phyloP scores from a whole-genome alignment of 2,888 invertebrate genomes.

The Sepiola atlantica region DNA sequence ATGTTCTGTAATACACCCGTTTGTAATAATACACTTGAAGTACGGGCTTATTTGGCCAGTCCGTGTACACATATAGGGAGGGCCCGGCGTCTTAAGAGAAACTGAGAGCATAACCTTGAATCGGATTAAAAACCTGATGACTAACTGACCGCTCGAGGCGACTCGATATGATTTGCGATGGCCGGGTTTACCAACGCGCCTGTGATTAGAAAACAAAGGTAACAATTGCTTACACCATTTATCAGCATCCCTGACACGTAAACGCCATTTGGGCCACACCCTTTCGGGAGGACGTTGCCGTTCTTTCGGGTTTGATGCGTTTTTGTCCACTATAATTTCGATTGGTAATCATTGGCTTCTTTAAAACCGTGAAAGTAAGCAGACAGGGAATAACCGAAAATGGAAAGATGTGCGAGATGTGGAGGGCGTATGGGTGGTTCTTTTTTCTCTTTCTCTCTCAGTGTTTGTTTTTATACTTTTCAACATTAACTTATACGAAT shows the following conservation, averaged over 20 bases:
- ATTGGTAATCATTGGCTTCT: not conserved
- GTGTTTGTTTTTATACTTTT: not conserved
- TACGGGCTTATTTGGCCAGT: not conserved
- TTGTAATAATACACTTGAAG: not conserved
- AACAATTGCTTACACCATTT: not conserved
- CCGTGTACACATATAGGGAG: not conserved
- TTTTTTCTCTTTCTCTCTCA: not conserved
- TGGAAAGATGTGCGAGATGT: not conserved
- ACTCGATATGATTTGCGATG: not conserved
- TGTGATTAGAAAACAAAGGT: not conserved
- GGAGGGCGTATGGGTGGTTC: not conserved
- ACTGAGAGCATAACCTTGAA: not conserved
- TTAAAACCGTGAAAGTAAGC: not conserved
- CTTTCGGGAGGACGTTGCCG: not conserved
- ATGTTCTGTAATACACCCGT: not conserved
- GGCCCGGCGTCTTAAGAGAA: not conserved
- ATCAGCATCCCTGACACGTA: not conserved
- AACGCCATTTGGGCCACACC: too few relatives aligned
- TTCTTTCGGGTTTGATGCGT: conserved; percentile 21
- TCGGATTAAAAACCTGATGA: conserved; percentile 15
- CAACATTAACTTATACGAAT: too few relatives aligned
- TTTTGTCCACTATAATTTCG: not conserved
- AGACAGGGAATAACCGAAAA: not conserved
- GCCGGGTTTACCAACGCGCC: not conserved
- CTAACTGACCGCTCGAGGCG: not conserved